Base-by-base conservation (phyloP, 2,113 vertebrate species). In the Acanthisitta chloris region DNA sequence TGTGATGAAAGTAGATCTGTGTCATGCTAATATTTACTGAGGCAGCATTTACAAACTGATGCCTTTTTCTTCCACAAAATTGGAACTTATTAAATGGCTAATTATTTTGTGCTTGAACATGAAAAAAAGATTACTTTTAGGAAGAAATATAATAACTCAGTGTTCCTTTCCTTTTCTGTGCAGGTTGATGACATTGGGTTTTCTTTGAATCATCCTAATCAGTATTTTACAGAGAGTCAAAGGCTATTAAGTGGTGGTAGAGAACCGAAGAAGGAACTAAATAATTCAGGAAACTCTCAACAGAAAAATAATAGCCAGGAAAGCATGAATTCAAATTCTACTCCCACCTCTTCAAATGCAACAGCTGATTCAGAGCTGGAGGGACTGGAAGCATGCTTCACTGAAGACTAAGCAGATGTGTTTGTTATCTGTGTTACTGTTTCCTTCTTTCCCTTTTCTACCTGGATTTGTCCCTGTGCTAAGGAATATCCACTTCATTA, bases 191-290 rank as follows among this genome's bases (percentile, higher is more conserved):
- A 99, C 34, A 86, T 98, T 51, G 98, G 97, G 11, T 99, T 99
- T 98, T 99, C 99, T 33, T 97, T 99, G 93, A 99, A 95, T 97
- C 99, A 99, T 93, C 99, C 99, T 13, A 99, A 99, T 98, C 99
- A 99, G 97, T 99, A 99, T 98, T 99, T 99, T 92, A 67, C 97
- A 14, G 99, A 99, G 97, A 99, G 99, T 94, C 98, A 98, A 81
- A 97, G 48, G 92, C 64, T 98, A 33, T 95, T 98, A 62, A 97
- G 3, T 67, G 98, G 97, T 66, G 95, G 94, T 38, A 99, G 97
- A 96, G 99, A 99, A 70, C 45, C 95, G 34, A 99, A 99, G 97
- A 98, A 98, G 90, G 99, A 99, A 88, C 80, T n/a, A 9, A 88
- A 6, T 87, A 97, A 90, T 8, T 61, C 88, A 4, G 99, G 99